These are phyloP conservation scores for Amphiprion ocellaris DNA, from an alignment of 2,113 vertebrate species.

Conservation along the genomic window DNA sequence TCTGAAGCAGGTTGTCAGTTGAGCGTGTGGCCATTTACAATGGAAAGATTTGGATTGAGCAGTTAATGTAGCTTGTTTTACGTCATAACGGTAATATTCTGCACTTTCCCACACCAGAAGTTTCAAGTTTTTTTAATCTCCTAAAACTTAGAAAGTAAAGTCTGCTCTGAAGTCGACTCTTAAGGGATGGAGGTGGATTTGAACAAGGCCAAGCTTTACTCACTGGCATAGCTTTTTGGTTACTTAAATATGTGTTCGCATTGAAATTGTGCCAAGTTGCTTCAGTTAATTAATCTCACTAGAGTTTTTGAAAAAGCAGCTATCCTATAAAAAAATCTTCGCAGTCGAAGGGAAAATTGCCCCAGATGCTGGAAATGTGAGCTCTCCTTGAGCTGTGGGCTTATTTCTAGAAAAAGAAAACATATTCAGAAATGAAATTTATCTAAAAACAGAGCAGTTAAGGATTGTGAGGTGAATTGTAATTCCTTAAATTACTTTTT, in stretches of 20 bases:
- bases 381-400: neutral
- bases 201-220: conserved; percentile 11
- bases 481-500: neutral
- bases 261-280: conserved; percentile 25
- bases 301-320: conserved; percentile 10
- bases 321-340: neutral
- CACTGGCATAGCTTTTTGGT: neutral
- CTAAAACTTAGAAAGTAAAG: conserved; percentile 15
- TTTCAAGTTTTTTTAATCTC: conserved; percentile 15
- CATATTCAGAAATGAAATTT: neutral
- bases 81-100: neutral
- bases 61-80: neutral
- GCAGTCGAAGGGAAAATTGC: neutral
- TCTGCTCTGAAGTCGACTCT: conserved; percentile 2
- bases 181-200: conserved; percentile 40
- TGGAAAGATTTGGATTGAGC: neutral
- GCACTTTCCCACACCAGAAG: conserved; percentile 17
- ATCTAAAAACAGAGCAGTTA: conserved; percentile 1
- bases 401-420: neutral
- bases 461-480: neutral
- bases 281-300: conserved; percentile 48
- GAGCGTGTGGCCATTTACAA: conserved; percentile 12
- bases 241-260: conserved; percentile 4
- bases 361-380: conserved; percentile 17
- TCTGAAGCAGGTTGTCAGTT: conserved; percentile 23